These are phyloP conservation scores for Phenacoccus solenopsis DNA, from an alignment of 1,140 invertebrate genomes.

Conservation along the genomic window DNA sequence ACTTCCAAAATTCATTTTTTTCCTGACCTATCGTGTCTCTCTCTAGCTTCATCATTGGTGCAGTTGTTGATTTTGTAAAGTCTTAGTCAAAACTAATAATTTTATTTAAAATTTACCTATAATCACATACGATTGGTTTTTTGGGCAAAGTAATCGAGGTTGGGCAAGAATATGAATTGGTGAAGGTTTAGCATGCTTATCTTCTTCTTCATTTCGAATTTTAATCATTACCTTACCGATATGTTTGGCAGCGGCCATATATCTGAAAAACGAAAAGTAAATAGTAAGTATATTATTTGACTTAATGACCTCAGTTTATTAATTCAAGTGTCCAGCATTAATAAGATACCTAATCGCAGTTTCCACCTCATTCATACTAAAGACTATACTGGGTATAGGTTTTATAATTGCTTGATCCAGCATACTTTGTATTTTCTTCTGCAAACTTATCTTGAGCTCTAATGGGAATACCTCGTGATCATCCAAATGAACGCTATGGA, in stretches of 20 bases:
- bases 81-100: too few species aligned
- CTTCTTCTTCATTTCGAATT: constrained; percentile 42
- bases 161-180: constrained; percentile 36
- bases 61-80: too few species aligned
- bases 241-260: constrained; percentile 43
- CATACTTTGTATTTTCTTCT: constrained; percentile 43
- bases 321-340: too few species aligned
- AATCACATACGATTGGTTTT: not conserved
- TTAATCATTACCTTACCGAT: constrained; percentile 73
- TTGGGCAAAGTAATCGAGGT: constrained; percentile 35
- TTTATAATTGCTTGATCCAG: constrained; percentile 50
- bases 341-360: constrained; percentile 46
- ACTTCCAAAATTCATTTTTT: too few species aligned
- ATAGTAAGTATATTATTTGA: too few species aligned
- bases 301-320: too few species aligned
- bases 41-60: too few species aligned
- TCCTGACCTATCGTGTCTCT: too few species aligned
- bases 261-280: too few species aligned
- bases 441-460: constrained; percentile 33
- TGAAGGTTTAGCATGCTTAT: constrained; percentile 25
- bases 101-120: too few species aligned
- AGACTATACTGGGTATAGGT: constrained; percentile 46
- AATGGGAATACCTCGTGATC: constrained; percentile 42
- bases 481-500: constrained; percentile 79
- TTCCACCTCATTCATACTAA: constrained; percentile 46